Evolutionary conservation across 1,140 invertebrate genomes (phyloP).

Genomic region (Dryas iulia): DNA sequence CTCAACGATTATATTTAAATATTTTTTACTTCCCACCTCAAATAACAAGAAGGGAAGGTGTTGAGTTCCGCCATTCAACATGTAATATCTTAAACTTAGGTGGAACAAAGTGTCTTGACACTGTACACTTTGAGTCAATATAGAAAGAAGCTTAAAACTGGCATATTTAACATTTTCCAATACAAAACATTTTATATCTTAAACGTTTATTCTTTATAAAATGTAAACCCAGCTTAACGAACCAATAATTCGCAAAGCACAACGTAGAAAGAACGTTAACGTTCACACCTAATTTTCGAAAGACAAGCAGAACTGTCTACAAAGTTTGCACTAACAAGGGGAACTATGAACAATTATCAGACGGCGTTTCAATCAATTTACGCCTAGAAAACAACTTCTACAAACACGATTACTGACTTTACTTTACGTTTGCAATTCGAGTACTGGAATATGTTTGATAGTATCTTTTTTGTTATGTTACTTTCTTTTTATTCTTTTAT

Average conservation of each 20-base stretch:
- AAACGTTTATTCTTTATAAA: background rate
- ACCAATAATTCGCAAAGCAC: constrained; percentile 1
- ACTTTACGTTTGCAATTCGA: constrained; percentile 16
- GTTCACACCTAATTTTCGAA: constrained; percentile 26
- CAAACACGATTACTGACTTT: constrained; percentile 29
- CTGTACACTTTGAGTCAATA: too few species aligned
- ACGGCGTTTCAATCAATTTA: constrained; percentile 69
- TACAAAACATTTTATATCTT: background rate
- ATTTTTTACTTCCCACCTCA: too few species aligned
- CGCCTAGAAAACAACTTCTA: constrained; percentile 53
- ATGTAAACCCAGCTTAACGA: constrained; percentile 2
- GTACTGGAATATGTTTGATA: background rate
- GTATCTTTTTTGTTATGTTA: too few species aligned
- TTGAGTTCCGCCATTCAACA: too few species aligned
- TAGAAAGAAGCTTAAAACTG: too few species aligned
- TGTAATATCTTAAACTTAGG: too few species aligned
- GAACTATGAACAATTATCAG: constrained; percentile 71
- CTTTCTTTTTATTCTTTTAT: too few species aligned
- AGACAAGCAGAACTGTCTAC: constrained; percentile 45
- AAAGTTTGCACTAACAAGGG: constrained; percentile 63
- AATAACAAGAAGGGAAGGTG: too few species aligned
- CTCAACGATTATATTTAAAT: too few species aligned
- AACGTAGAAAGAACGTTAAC: background rate
- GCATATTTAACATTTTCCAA: background rate
- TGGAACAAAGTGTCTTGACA: too few species aligned